Evolutionary conservation across 1,140 invertebrate genomes (phyloP).

Genomic region (Parapsyche elsis): DNA sequence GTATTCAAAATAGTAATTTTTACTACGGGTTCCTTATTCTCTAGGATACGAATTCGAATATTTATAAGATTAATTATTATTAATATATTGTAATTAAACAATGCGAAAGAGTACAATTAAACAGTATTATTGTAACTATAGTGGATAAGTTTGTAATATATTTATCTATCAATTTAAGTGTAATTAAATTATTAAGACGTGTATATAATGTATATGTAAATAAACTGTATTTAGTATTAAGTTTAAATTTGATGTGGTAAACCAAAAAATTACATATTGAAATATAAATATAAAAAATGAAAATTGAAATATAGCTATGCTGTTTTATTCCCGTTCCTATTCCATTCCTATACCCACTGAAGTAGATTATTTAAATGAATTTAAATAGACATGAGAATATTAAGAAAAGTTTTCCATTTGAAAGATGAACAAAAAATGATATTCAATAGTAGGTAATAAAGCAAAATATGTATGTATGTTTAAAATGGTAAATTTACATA

Average conservation of each 20-base stretch:
- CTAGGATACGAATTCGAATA: constrained; percentile 6
- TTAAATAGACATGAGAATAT: no score
- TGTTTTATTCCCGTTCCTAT: constrained; percentile 2
- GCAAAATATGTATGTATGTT: no score
- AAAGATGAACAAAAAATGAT: no score
- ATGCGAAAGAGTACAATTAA: constrained; percentile 6
- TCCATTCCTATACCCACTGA: background rate
- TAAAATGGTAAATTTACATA: no score
- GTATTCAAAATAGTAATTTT: no score
- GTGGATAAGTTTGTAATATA: background rate
- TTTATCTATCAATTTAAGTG: background rate
- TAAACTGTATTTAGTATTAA: constrained; percentile 5
- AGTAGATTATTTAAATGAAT: no score
- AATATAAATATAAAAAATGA: constrained; percentile 22
- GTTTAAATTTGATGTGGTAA: constrained; percentile 30
- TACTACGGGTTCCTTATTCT: constrained; percentile 3
- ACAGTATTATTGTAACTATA: constrained; percentile 14
- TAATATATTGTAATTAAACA: constrained; percentile 4
- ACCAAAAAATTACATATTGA: constrained; percentile 19
- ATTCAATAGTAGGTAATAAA: no score
- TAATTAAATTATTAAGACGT: background rate
- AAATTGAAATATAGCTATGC: background rate
- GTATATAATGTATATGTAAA: background rate
- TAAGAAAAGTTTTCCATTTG: no score
- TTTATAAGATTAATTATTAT: background rate